phyloP scores from a whole-genome alignment of 2,113 vertebrate genomes.

The rabbit (Oryctolagus cuniculus) region DNA sequence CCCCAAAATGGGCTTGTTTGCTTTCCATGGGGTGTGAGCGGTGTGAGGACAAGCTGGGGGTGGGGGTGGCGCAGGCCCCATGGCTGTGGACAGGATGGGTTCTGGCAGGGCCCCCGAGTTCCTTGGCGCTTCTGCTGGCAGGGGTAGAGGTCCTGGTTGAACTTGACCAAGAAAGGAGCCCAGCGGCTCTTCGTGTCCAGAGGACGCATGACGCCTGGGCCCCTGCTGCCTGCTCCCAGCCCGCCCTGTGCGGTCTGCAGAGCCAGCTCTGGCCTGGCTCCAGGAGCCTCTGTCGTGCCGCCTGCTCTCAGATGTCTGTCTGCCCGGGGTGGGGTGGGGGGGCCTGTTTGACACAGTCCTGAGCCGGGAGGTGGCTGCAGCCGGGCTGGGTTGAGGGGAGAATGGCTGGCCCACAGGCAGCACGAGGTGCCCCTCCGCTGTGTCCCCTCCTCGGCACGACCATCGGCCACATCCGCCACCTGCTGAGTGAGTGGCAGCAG shows the following conservation, averaged over 20 bases:
- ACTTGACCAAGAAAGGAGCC: neutral
- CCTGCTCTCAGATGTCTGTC: neutral
- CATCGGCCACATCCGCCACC: neutral
- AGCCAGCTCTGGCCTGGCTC: neutral
- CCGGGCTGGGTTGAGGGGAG: neutral
- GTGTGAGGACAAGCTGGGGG: slow-evolving; percentile 64
- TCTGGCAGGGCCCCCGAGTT: slow-evolving; percentile 33
- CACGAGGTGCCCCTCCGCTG: slow-evolving; percentile 29
- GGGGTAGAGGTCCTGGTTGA: neutral
- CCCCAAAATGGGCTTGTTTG: slow-evolving; percentile 80
- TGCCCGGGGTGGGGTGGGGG: neutral
- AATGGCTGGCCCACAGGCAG: neutral
- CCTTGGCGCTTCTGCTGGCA: slow-evolving; percentile 50
- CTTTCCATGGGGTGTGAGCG: slow-evolving; percentile 64
- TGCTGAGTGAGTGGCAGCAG: neutral
- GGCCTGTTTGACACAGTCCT: neutral
- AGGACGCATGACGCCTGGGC: neutral
- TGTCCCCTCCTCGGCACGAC: neutral
- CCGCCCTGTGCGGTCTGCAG: neutral
- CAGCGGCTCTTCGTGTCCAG: neutral
- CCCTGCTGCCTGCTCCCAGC: neutral
- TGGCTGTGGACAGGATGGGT: slow-evolving; percentile 2
- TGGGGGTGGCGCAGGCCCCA: neutral
- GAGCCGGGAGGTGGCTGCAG: neutral
- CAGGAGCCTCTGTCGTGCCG: neutral